Percentiles rank a stretch among this genome's conserved stretches.
These are phyloP conservation scores for Dynastes tityus DNA, from an alignment of 2,888 invertebrate genomes.

Conservation along the genomic window DNA sequence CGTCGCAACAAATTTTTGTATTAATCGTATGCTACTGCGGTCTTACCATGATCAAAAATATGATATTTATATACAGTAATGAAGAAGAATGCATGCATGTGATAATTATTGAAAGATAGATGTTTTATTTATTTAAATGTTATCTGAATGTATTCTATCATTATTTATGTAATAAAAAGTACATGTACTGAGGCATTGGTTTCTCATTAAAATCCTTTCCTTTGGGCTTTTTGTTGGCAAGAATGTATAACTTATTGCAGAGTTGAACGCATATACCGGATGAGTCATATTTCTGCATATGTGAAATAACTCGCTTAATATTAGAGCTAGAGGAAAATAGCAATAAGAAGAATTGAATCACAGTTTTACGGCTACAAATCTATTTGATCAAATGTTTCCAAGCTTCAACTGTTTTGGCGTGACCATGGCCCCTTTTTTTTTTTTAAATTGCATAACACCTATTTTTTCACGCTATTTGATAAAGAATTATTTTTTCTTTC, in stretches of 20 bases:
- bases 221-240: background rate
- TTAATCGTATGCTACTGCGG: conserved; percentile 2
- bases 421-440: no score
- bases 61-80: background rate
- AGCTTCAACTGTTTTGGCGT: no score
- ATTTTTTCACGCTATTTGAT: no score
- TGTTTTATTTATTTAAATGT: conserved; percentile 10
- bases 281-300: background rate
- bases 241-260: no score
- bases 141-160: conserved; percentile 16
- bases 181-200: background rate
- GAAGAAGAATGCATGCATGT: conserved; percentile 13
- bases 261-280: background rate
- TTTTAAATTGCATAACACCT: no score
- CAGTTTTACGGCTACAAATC: no score
- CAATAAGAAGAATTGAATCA: no score
- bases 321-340: no score
- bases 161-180: conserved; percentile 20
- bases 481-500: no score
- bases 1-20: conserved; percentile 7
- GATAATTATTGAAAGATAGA: conserved; percentile 14
- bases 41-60: background rate
- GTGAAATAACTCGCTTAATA: no score
- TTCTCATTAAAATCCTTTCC: background rate
- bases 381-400: no score